These are phyloP conservation scores for Chelidonichthys spinosus DNA, from an alignment of 2,797 vertebrate species.

Conservation along the genomic window DNA sequence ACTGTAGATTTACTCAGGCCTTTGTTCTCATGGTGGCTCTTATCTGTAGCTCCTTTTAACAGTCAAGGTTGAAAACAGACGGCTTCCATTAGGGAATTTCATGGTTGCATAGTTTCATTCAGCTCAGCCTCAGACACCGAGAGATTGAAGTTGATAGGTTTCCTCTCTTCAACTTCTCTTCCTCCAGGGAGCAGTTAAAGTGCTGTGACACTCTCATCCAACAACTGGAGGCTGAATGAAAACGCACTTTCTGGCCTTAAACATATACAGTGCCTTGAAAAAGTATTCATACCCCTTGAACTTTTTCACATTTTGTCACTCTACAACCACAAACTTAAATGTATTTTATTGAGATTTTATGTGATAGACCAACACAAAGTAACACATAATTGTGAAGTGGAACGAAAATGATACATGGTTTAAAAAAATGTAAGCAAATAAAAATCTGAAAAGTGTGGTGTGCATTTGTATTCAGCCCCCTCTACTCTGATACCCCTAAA, in stretches of 20 bases:
- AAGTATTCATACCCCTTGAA: too few species aligned
- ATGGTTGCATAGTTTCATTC: slow-evolving; percentile 73
- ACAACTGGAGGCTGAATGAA: slow-evolving; percentile 22
- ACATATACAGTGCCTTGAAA: too few species aligned
- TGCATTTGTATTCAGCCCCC: too few species aligned
- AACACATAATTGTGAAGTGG: too few species aligned
- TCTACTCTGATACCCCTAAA: too few species aligned
- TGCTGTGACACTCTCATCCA: slow-evolving; percentile 27
- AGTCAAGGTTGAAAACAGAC: slow-evolving; percentile 68
- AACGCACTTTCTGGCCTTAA: slow-evolving; percentile 16
- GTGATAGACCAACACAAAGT: too few species aligned
- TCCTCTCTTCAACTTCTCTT: slow-evolving; percentile 37
- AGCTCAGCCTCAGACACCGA: slow-evolving; percentile 45
- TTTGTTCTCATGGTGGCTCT: slow-evolving; percentile 43
- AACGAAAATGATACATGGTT: too few species aligned
- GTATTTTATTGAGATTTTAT: too few species aligned
- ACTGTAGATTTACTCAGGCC: slow-evolving; percentile 25
- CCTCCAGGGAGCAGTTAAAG: slow-evolving; percentile 43
- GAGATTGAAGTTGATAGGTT: slow-evolving; percentile 60
- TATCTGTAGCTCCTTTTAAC: slow-evolving; percentile 50
- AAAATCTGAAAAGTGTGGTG: too few species aligned
- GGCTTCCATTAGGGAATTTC: slow-evolving; percentile 74
- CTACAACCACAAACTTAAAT: too few species aligned
- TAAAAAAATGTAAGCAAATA: too few species aligned
- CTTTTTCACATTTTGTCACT: too few species aligned